Percentiles rank a stretch among this genome's conserved stretches.
Conservation (phyloP, 2,113 vertebrate genomes). For the Vireo altiloquus region DNA sequence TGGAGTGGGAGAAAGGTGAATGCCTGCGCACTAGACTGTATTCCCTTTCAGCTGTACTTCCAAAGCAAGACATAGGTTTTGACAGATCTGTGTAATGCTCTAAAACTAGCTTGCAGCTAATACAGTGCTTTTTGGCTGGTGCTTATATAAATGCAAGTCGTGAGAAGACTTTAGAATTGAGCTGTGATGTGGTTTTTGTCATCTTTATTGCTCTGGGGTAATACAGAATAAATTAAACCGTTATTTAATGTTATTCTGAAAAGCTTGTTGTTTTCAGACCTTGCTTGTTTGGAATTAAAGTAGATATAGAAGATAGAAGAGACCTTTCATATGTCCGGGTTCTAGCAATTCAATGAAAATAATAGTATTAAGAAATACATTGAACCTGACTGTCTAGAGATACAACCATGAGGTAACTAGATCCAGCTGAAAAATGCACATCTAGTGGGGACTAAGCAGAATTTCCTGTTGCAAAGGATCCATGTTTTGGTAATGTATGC, state of each 20-base stretch:
- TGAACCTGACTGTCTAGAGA: background rate
- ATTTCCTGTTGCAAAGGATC: background rate
- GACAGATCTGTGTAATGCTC: background rate
- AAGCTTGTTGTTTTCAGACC: background rate
- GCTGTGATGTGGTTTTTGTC: background rate
- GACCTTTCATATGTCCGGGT: accelerated
- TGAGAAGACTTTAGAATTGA: background rate
- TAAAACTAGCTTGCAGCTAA: background rate
- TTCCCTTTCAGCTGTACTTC: background rate
- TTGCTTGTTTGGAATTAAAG: background rate
- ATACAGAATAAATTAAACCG: background rate
- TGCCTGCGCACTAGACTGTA: background rate
- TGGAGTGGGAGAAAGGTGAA: background rate
- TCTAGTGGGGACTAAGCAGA: background rate
- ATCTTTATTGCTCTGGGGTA: background rate
- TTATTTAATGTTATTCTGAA: background rate
- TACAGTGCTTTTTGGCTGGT: background rate
- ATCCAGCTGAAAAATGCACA: background rate
- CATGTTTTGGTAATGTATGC: background rate
- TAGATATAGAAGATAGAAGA: background rate
- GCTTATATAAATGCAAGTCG: background rate
- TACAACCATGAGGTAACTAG: background rate
- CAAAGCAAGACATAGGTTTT: background rate
- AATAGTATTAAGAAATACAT: background rate
- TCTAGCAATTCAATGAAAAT: background rate